Base-by-base conservation (phyloP, 2,888 invertebrate species). In the Pseudeuparius sepicola region DNA sequence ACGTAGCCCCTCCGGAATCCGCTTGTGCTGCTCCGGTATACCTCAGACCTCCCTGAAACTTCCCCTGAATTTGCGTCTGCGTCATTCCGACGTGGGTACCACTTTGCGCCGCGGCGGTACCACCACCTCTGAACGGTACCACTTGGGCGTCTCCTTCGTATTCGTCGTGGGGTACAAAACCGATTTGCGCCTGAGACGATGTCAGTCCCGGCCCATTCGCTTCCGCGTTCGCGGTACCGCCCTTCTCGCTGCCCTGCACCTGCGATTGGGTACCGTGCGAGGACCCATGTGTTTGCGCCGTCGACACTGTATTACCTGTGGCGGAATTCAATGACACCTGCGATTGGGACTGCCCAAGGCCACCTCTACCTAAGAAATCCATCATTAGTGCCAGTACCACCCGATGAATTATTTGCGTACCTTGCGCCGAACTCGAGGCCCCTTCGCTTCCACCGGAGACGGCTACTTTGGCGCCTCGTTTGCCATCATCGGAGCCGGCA, bases 181-280 rank as follows among this genome's bases (percentile, higher is more conserved):
- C 87, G 40, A 88, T 86, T 63, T 88, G 87, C 3, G 88, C 87
- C 64, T 88, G 87, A 17, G 86, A 87, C 1, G 84, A 85, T 1
- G 87, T 86, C 50, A 78, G 81, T 3, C 86, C 87, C 2, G 82
- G 80, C 1, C 86, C 87, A 50, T 77, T 78, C 1, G 87, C 82
- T 65, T 87, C 86, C 1, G 87, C 83, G 56, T 87, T 86, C 2
- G 87, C 85, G 67, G 85, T 71, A 3, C 87, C 87, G 11, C 88
- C 87, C 59, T 78, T 81, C 16, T 76, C 71, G 42, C 82, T 80
- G 3, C 85, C 86, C 63, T 84, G 80, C 1, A 87, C 83, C 66
- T 83, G 76, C 3, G 78, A 74, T 54, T 77, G 78, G 1, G 79
- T 83, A n/a, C 80, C 81, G 52, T 85, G 84, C 52, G 6, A 7